Percentiles rank a stretch among this genome's conserved stretches.
phyloP scores from a whole-genome alignment of 2,888 invertebrate species.

The Platycheirus rosarum region DNA sequence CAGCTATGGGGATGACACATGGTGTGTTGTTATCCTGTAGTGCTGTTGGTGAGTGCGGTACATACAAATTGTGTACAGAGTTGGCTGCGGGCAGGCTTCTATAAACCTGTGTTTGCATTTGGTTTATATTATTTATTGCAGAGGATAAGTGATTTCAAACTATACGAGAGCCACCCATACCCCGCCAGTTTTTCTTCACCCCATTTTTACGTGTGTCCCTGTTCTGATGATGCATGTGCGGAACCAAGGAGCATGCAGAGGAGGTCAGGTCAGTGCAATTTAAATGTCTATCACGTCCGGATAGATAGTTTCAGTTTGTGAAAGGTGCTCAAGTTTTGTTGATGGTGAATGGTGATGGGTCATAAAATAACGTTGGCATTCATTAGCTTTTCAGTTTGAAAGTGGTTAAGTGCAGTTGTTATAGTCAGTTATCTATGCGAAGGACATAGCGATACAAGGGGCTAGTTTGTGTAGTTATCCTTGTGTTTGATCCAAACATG shows the following conservation, averaged over 20 bases:
- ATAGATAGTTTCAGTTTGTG: conserved; percentile 63
- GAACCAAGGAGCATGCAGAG: neutral
- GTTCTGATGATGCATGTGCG: conserved; percentile 17
- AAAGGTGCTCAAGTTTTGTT: conserved; percentile 42
- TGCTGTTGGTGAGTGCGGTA: neutral
- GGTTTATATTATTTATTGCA: conserved; percentile 66
- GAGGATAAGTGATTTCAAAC: conserved; percentile 60
- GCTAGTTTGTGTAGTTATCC: neutral
- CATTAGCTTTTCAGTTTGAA: conserved; percentile 36
- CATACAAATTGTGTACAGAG: conserved; percentile 33
- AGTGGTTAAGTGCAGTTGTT: conserved; percentile 40
- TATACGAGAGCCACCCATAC: no score
- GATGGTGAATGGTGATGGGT: conserved; percentile 34
- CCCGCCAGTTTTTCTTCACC: neutral
- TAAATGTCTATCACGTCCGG: conserved; percentile 70
- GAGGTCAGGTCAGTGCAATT: conserved; percentile 42
- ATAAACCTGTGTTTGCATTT: conserved; percentile 50
- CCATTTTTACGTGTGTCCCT: neutral
- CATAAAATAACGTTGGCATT: conserved; percentile 36
- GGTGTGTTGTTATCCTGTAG: neutral
- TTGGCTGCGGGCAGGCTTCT: conserved; percentile 38
- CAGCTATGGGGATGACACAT: no score
- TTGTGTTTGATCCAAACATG: conserved; percentile 16
- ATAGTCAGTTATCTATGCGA: conserved; percentile 3
- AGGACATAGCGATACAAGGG: conserved; percentile 12